A percentile compares a stretch with the other conserved stretches of the same genome.
phyloP scores from a whole-genome alignment of 2,888 invertebrate species.

The Rhagium mordax region DNA sequence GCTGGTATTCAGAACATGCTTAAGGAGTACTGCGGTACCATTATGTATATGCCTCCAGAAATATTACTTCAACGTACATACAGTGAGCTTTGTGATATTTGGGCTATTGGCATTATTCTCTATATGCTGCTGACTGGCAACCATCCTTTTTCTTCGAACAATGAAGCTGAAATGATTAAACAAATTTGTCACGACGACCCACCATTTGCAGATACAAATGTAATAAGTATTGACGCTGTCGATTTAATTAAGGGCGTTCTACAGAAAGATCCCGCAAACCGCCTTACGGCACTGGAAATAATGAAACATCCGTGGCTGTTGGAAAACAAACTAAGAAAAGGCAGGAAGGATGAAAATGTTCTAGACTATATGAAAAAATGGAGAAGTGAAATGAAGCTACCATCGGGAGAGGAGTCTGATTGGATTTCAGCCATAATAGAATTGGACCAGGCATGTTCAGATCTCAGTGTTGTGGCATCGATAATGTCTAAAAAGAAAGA shows the following conservation, averaged over 20 bases:
- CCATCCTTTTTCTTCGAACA: slow-evolving; percentile 65
- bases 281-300: slow-evolving; percentile 72
- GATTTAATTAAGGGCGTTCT: slow-evolving; percentile 70
- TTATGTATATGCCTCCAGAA: slow-evolving; percentile 76
- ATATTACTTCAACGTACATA: slow-evolving; percentile 72
- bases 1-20: slow-evolving; percentile 72
- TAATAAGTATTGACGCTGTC: slow-evolving; percentile 62
- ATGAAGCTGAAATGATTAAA: slow-evolving; percentile 61
- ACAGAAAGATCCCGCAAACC: slow-evolving; percentile 72
- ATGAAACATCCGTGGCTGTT: slow-evolving; percentile 70
- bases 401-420: slow-evolving; percentile 13
- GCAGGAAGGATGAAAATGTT: slow-evolving; percentile 64
- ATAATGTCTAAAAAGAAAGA: not conserved
- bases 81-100: slow-evolving; percentile 75
- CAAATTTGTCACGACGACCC: slow-evolving; percentile 65
- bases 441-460: not conserved
- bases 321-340: slow-evolving; percentile 52
- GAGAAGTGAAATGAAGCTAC: slow-evolving; percentile 64
- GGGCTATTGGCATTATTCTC: slow-evolving; percentile 75
- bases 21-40: slow-evolving; percentile 74
- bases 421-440: not conserved
- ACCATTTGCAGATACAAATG: slow-evolving; percentile 45
- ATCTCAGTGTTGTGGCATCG: not conserved
- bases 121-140: slow-evolving; percentile 69
- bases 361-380: slow-evolving; percentile 70